Conservation (phyloP, 1,140 invertebrate genomes). For the Diuraphis noxia region DNA sequence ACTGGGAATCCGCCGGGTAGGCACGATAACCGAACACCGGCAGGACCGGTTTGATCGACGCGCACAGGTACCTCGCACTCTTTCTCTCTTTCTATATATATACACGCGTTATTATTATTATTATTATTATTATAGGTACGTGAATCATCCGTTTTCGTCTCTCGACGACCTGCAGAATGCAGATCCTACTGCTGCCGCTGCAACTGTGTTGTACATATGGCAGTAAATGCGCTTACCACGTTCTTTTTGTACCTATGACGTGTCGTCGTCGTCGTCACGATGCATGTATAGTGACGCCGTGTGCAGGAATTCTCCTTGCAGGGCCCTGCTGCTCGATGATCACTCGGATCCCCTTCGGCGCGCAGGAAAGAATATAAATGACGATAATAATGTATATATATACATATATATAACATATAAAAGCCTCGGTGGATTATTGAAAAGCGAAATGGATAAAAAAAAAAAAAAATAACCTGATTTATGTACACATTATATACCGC, state of each 20-base stretch:
- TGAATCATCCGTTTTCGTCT: conserved; percentile 30
- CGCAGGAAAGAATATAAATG: neutral
- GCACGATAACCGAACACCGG: conserved; percentile 7
- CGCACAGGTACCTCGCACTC: neutral
- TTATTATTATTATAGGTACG: neutral
- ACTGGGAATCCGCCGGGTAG: conserved; percentile 16
- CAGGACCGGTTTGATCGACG: conserved; percentile 47
- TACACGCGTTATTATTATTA: neutral
- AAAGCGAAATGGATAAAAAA: neutral
- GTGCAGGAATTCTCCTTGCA: neutral
- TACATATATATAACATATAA: neutral
- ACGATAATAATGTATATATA: neutral
- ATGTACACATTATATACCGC: neutral
- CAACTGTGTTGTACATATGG: no score
- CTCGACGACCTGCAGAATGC: neutral
- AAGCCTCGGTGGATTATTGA: conserved; percentile 12
- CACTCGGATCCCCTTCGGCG: neutral
- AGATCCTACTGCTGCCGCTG: neutral
- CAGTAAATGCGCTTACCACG: neutral
- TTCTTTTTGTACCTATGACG: no score
- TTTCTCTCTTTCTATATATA: no score
- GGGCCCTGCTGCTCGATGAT: neutral
- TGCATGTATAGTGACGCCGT: neutral
- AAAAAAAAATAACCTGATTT: conserved; percentile 40
- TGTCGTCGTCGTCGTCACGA: no score